Conservation (phyloP, 2,888 invertebrate genomes). For the Cerastoderma edule region DNA sequence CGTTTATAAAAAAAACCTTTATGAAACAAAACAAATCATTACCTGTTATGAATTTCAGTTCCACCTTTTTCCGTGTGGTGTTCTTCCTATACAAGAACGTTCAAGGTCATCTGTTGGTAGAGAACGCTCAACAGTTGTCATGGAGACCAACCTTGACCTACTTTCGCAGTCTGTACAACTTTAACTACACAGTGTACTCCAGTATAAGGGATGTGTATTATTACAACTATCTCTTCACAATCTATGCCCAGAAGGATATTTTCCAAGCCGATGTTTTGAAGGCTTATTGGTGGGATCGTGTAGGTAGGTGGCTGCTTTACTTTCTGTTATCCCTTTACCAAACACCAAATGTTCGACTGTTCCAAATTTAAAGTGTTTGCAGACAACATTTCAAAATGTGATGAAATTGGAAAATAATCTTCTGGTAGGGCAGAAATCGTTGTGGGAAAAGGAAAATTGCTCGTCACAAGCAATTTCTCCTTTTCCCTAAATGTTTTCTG, state of each 20-base stretch:
- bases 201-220: conserved; percentile 24
- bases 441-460: too few species aligned
- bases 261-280: conserved; percentile 16
- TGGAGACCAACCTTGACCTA: conserved; percentile 38
- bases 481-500: too few species aligned
- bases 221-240: conserved; percentile 36
- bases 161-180: conserved; percentile 40
- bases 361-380: too few species aligned
- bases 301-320: conserved; percentile 10
- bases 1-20: too few species aligned
- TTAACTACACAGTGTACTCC: conserved; percentile 33
- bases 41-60: conserved; percentile 28
- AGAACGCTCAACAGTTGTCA: conserved; percentile 36
- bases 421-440: too few species aligned
- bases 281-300: conserved; percentile 9
- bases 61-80: conserved; percentile 40
- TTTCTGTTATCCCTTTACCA: too few species aligned
- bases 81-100: conserved; percentile 36
- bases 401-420: too few species aligned
- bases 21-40: too few species aligned
- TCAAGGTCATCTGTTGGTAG: background rate
- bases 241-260: conserved; percentile 36
- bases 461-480: too few species aligned
- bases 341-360: too few species aligned
- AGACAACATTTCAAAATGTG: too few species aligned